Base-by-base conservation (phyloP, 2,113 vertebrate species). In the Clupea harengus region DNA sequence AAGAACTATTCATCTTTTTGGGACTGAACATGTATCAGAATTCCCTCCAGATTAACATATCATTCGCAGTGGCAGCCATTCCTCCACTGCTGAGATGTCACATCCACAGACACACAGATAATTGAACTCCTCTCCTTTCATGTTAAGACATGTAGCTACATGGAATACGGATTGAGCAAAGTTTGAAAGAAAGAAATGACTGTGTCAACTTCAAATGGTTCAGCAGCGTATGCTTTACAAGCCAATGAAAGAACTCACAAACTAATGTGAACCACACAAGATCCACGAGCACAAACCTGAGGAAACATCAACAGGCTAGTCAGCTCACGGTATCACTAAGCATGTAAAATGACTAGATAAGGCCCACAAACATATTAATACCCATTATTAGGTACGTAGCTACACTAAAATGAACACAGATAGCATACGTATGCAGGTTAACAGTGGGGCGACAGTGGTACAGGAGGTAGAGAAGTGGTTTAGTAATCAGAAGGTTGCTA, bases 121-220 rank as follows among this genome's bases (percentile, higher is more conserved):
- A 92, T 93, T 93, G 92, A 94, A 93, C 90, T 85, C 9, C 83
- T 87, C 87, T 82, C 72, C 93, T 94, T 94, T 95, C 93, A 94
- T 94, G 93, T 93, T 88, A 90, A 64, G 88, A 93, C 91, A 91
- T 86, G 85, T 20, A 93, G 91, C 39, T 93, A 94, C 87, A 91
- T 90, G 89, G 85, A 89, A 89, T 89, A 91, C 88, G 89, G 91
- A 86, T 81, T 78, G 86, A 92, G 87, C 87, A 89, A 85, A 89
- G 90, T 94, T 94, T 95, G 92, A 95, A 93, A 92, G 92, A 94
- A 94, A 93, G 92, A 89, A 93, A 88, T 89, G 89, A 81, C 89
- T 91, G 90, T 93, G 93, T 93, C 93, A 92, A 90, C 93, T 92
- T 94, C 93, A 94, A 93, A 93, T 92, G 91, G 92, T 93, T 18